Evolutionary conservation across 1,140 invertebrate genomes (phyloP).

Genomic region (Drosophila suzukii): DNA sequence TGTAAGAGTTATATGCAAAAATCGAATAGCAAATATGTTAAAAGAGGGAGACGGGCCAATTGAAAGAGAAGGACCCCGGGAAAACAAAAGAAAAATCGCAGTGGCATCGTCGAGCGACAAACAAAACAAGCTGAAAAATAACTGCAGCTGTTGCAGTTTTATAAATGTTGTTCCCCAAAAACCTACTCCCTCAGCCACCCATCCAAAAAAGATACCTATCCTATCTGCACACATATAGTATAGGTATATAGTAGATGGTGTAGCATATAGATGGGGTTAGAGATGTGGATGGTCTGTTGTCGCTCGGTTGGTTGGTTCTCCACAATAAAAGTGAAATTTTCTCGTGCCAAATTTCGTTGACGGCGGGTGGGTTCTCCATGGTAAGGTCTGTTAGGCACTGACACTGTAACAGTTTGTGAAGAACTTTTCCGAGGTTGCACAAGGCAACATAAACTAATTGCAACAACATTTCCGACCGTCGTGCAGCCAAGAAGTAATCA

Average conservation of each 20-base stretch:
- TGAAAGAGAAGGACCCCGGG: not conserved
- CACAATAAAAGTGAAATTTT: conserved; percentile 55
- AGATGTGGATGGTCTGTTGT: conserved; percentile 19
- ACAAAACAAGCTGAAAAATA: conserved; percentile 74
- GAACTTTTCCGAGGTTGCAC: conserved; percentile 49
- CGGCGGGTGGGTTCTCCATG: conserved; percentile 3
- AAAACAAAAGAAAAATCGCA: conserved; percentile 21
- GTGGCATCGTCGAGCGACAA: conserved; percentile 49
- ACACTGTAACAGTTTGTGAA: conserved; percentile 33
- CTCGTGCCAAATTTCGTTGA: conserved; percentile 50
- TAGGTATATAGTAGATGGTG: not conserved
- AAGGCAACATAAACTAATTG: conserved; percentile 63
- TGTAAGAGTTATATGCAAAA: conserved; percentile 17
- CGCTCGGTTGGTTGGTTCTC: conserved; percentile 32
- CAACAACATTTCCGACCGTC: conserved; percentile 42
- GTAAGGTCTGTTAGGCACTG: conserved; percentile 49
- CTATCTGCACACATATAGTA: conserved; percentile 11
- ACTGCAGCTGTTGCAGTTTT: conserved; percentile 81
- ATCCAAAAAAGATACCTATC: conserved; percentile 25
- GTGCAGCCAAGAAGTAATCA: conserved; percentile 28
- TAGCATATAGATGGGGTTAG: conserved; percentile 27
- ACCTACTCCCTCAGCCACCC: conserved; percentile 24
- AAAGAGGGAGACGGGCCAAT: not conserved
- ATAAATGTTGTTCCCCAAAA: conserved; percentile 63
- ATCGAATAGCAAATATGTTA: conserved; percentile 63